Base-by-base conservation (phyloP, 2,113 vertebrate species). In the Stegastes partitus region DNA sequence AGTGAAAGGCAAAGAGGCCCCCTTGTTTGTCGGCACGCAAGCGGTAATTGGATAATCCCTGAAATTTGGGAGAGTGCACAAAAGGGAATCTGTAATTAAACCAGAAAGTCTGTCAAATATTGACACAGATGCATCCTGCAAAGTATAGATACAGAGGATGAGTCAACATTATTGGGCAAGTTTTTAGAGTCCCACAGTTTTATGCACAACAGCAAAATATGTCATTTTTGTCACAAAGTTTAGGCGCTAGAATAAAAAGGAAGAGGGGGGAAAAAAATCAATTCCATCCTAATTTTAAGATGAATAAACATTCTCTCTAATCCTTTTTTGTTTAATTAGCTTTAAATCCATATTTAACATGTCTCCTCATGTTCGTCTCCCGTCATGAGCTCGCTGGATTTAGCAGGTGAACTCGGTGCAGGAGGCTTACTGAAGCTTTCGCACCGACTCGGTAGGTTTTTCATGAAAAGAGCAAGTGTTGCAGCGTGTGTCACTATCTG, bases 11-110 rank as follows among this genome's bases (percentile, higher is more conserved):
- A 91, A 93, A 92, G 91, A 92, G 84, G 49, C 67, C 61, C 57
- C 61, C 84, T 87, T 92, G 91, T 93, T 93, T 93, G 90, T 87
- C 85, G 77, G 88, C 87, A 90, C 68, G 84, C 89, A 84, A 51
- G 65, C 83, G 0, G 82, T 93, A 92, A 93, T 93, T 90, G 86
- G 89, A 93, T 92, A 91, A 93, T 93, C 90, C 87, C 90, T 69
- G 84, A 87, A 89, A 93, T 91, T 89, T 91, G 84, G 76, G 72
- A 51, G 72, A 72, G 61, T 49, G 83, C 86, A 91, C 90, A 91
- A 92, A 92, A 92, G 82, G 87, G 86, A 90, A 84, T 90, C 68
- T 69, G 90, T 86, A 91, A 92, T 93, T 90, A 92, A 89, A 92
- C 57, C 68, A 63, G 77, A 84, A 86, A 87, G 79, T 78, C 83